Evolutionary conservation across 2,888 invertebrate genomes (phyloP), one percentile per base, ranked within the genome.

Genomic region (Andrena bucephala): DNA sequence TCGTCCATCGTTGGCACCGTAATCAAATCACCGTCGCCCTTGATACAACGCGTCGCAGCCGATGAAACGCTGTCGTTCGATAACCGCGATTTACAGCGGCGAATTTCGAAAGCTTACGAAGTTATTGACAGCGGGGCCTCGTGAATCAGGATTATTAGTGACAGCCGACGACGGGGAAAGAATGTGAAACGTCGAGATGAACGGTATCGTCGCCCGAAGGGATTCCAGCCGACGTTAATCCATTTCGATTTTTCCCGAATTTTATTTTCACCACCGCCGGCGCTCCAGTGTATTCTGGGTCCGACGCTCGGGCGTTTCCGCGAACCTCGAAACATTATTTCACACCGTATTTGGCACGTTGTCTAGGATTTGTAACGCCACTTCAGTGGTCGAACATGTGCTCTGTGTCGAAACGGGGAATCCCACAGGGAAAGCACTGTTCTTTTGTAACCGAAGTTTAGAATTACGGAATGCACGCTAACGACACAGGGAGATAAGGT

Each of bases 141-240:
- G 79, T 70, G 79, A 60, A 66, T 70, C 78, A 42, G 79, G 79
- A 79, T 79, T 79, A 79, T 79, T 69, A 69, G 69, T 6, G 79
- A 78, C 70, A 70, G 24, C 63, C 54, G 54, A 50, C 69, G 79
- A 60, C 36, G 63, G 48, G 59, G 36, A 70, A 70, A 66, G 65
- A 79, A 70, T 59, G 78, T 16, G 59, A 52, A 65, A 31, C 29
- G 57, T 69, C 65, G 24, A 2, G 33, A 8, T 8, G 77, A 31
- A 65, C 27, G 60, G 24, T 66, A 57, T 65, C 50, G 63, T 13
- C 42, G 63, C 13, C 10, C 2, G 16, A 10, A 6, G n/a, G n/a
- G 67, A 63, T 62, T 62, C 48, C 3, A 27, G 29, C 27, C 77
- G 59, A 59, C 20, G 36, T 65, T 70, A 59, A 78, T 79, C 79